Evolutionary conservation across 2,888 invertebrate genomes (phyloP), one percentile per base, ranked within the genome.

Genomic region (Dysmachus trigonus): DNA sequence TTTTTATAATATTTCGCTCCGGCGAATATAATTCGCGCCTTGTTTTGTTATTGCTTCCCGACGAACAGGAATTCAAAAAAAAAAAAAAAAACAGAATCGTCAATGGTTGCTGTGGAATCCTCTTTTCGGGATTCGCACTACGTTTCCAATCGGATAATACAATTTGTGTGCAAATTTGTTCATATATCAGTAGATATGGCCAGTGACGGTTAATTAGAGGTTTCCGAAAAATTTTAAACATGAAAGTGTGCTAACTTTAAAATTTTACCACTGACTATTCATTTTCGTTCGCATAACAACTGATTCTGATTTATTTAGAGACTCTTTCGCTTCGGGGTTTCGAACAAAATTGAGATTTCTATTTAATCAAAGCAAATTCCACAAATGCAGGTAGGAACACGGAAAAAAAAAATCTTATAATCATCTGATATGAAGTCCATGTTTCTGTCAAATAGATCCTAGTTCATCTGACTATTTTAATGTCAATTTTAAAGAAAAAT

Each of bases 31-130:
- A n/a, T n/a, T n/a, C n/a, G n/a, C 38, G 72, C 83, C 22, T 38
- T 83, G 71, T 51, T 72, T 6, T 38, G 83, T 18, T 83, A 82
- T 82, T 82, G 82, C 51, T 33, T 62, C 62, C 62, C 62, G 10
- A 27, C 3, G 62, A 62, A 62, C 62, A 62, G 27, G 27, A 27
- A n/a, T n/a, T n/a, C n/a, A n/a, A 22, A 7, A 53, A 81, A 51
- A 51, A 51, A 81, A 41, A 77, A 41, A 35, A 22, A 30, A 35
- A n/a, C 6, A 31, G 18, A 81, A 10, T 53, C 18, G 53, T 81
- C 18, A 41, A 77, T 77, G 51, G 81, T 81, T 81, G 31, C 53
- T 30, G 73, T 10, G 73, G 72, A 72, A 72, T 31, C 30, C 31
- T 31, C 72, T 72, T 72, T 72, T 72, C 31, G 8, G 51, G 73